Evolutionary conservation across 2,797 vertebrate genomes (phyloP), one percentile per base, ranked within the genome.

Genomic region (Gouania willdenowi): DNA sequence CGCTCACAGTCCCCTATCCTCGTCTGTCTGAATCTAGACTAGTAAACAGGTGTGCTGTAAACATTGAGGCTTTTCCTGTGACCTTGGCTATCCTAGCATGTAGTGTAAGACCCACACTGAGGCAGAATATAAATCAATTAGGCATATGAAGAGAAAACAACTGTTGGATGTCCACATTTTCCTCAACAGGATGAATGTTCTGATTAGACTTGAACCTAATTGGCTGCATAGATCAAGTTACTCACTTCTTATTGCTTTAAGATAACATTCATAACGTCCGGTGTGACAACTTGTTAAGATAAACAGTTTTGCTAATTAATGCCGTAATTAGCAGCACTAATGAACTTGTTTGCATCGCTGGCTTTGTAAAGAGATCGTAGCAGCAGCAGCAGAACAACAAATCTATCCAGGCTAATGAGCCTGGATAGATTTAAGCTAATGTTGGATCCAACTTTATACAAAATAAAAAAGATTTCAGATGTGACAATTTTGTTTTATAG

Each of bases 21-120:
- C 45, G 42, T 78, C 64, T 25, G 31, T 79, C 63, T 73, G 66
- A 70, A 77, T 81, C 68, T 69, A 48, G 38, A 33, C 72, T 78
- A 80, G 78, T 81, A 70, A 82, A 71, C 71, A 66, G 71, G 60
- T 74, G 77, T 66, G 70, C 71, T 65, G 75, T 42, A 50, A 68
- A 68, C 66, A 51, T 41, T 41, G 25, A 64, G 46, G 58, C 47
- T 69, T 79, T 82, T 69, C 57, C 44, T 2, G 46, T 59, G 73
- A 79, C 81, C 79, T 84, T 84, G 81, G 66, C 54, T 63, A 39
- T 57, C 41, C 32, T 35, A 59, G 49, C 51, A 66, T 39, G 53
- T 41, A 40, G 47, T 9, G 40, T 50, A 41, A 41, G 54, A 53
- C 64, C 35, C 41, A 38, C 6, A 7, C 37, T 61, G 52, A 18